phyloP scores from a whole-genome alignment of 2,797 vertebrate genomes.

The Sebastes matsubarae region DNA sequence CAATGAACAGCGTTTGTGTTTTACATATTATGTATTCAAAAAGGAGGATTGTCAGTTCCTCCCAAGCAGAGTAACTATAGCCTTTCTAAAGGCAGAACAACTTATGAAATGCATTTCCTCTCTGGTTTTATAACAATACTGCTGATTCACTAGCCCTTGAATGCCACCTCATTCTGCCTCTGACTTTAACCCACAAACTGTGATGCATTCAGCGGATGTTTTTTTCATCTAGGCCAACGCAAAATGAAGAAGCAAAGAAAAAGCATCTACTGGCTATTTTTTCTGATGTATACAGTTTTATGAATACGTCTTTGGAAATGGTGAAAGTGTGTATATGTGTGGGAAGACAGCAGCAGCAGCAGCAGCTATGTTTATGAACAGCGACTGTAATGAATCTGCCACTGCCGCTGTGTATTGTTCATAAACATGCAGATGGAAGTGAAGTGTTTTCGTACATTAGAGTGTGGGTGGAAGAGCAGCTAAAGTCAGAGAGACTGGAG shows the following conservation, averaged over 20 bases:
- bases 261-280: not conserved
- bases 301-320: constrained; percentile 5
- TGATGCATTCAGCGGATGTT: constrained; percentile 13
- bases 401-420: constrained; percentile 22
- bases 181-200: constrained; percentile 43
- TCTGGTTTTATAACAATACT: constrained; percentile 41
- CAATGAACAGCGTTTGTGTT: not conserved
- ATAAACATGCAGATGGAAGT: constrained; percentile 53
- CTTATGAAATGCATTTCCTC: constrained; percentile 5
- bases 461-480: constrained; percentile 44
- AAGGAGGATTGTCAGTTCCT: not conserved
- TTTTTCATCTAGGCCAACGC: constrained; percentile 3
- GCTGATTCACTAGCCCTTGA: constrained; percentile 47
- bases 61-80: not conserved
- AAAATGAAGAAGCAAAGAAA: constrained; percentile 1
- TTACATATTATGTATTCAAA: not conserved
- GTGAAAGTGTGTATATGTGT: constrained; percentile 2
- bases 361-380: constrained; percentile 16
- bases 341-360: not conserved
- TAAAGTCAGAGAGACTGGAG: constrained; percentile 39
- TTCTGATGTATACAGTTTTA: not conserved
- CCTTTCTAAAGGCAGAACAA: not conserved
- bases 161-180: constrained; percentile 44
- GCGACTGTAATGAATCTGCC: constrained; percentile 25
- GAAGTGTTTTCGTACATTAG: constrained; percentile 23